phyloP scores from a whole-genome alignment of 2,797 vertebrate species.

The Spinibarbus caldwelli region DNA sequence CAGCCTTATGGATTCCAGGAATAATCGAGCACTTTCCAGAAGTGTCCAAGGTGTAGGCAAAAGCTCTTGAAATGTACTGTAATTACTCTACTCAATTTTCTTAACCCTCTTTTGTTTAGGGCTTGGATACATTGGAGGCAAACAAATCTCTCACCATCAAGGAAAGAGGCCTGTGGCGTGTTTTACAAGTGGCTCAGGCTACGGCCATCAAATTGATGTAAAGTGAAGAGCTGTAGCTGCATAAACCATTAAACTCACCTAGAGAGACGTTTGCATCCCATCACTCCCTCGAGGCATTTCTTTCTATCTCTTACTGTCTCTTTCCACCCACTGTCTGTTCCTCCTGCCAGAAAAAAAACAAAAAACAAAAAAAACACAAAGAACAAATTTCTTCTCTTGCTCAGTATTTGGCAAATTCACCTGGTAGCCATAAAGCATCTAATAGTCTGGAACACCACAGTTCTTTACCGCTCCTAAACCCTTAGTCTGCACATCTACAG shows the following conservation, averaged over 20 bases:
- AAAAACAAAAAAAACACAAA: background rate
- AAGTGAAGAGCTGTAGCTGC: slow-evolving; percentile 69
- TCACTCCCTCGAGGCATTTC: slow-evolving; percentile 17
- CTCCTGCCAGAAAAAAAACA: background rate
- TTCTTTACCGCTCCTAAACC: background rate
- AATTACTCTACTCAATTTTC: slow-evolving; percentile 20
- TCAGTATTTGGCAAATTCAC: slow-evolving; percentile 17
- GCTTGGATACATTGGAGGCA: slow-evolving; percentile 46
- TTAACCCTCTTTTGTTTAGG: slow-evolving; percentile 31
- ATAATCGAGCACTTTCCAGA: slow-evolving; percentile 39
- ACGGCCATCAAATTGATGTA: slow-evolving; percentile 65
- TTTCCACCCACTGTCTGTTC: slow-evolving; percentile 54
- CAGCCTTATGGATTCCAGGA: slow-evolving; percentile 56
- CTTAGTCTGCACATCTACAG: background rate
- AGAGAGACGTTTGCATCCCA: slow-evolving; percentile 65
- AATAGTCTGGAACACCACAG: background rate
- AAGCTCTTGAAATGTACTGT: slow-evolving; percentile 56
- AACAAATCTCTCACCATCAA: slow-evolving; percentile 49
- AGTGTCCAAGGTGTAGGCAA: slow-evolving; percentile 34
- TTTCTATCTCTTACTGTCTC: slow-evolving; percentile 6
- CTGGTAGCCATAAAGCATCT: slow-evolving; percentile 12
- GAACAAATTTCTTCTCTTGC: slow-evolving; percentile 18
- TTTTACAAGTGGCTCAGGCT: slow-evolving; percentile 54
- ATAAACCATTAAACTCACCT: slow-evolving; percentile 64
- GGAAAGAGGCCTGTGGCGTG: background rate